These are phyloP conservation scores for Melopsittacus undulatus DNA, from an alignment of 2,797 vertebrate species.

Conservation along the genomic window DNA sequence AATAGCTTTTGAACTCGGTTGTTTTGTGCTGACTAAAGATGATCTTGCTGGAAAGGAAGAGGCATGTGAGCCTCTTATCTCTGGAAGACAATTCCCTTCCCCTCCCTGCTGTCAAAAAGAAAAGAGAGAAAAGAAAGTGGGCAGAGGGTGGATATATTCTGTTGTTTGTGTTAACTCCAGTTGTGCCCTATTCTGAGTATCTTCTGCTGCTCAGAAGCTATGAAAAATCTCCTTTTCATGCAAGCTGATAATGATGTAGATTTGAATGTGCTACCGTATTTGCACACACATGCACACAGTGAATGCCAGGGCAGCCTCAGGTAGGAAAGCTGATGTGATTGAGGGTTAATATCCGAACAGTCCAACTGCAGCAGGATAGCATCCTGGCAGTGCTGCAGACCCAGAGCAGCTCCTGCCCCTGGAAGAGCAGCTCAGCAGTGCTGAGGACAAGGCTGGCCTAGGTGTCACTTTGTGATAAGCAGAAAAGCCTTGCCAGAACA, in stretches of 20 bases:
- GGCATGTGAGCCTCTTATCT: neutral
- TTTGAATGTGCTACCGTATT: neutral
- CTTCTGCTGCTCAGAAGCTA: neutral
- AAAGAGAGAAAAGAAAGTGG: no score
- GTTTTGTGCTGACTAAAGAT: neutral
- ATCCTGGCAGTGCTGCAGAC: neutral
- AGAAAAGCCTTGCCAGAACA: neutral
- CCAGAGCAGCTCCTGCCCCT: neutral
- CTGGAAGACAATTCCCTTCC: neutral
- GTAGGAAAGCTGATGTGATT: neutral
- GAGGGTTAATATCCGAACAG: neutral
- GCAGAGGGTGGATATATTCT: neutral
- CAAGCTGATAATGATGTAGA: neutral
- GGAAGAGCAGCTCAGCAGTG: neutral
- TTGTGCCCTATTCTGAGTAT: neutral
- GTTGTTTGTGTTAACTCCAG: neutral
- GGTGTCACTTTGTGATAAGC: neutral
- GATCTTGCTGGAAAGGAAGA: neutral
- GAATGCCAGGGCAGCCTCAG: neutral
- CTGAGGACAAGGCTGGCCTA: neutral
- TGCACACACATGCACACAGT: accelerated
- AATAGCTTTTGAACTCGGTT: neutral
- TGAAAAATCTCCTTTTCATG: neutral
- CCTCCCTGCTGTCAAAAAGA: accelerated
- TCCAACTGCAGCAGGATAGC: neutral